These are phyloP conservation scores for Coenobita brevimanus DNA, from an alignment of 1,140 invertebrate genomes.

Conservation along the genomic window DNA sequence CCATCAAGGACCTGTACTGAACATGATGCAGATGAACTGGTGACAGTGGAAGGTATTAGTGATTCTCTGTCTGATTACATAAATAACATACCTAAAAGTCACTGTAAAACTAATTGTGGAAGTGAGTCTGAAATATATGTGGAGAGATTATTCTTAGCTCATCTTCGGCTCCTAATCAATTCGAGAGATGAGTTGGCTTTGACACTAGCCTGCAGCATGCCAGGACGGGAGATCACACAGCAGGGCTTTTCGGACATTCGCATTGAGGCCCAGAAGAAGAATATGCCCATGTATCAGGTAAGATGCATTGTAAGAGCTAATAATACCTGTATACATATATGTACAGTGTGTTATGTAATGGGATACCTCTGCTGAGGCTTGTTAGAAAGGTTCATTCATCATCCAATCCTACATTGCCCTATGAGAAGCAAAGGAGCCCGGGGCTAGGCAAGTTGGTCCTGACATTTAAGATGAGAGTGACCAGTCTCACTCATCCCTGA, in stretches of 20 bases:
- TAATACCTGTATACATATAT: too few species aligned
- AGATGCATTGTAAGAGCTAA: too few species aligned
- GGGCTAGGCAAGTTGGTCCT: too few species aligned
- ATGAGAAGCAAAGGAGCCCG: too few species aligned
- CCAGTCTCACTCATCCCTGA: too few species aligned
- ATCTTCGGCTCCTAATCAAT: constrained; percentile 62
- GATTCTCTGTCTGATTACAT: constrained; percentile 11
- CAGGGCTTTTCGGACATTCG: constrained; percentile 60
- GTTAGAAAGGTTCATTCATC: too few species aligned
- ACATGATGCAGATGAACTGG: not conserved
- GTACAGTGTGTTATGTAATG: too few species aligned
- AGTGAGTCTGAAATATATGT: constrained; percentile 44
- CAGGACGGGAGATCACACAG: constrained; percentile 54
- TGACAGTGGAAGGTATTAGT: not conserved
- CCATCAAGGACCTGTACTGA: not conserved
- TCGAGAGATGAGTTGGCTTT: constrained; percentile 61
- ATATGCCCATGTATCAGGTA: constrained; percentile 67
- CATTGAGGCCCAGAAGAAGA: constrained; percentile 59
- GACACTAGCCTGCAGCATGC: constrained; percentile 55
- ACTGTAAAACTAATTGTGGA: not conserved
- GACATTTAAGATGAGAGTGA: too few species aligned
- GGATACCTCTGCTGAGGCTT: too few species aligned
- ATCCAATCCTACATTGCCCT: too few species aligned
- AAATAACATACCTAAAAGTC: not conserved
- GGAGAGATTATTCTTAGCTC: constrained; percentile 46